phyloP scores from a whole-genome alignment of 92 coral and sea anemone genomes.

The Parazoanthus swiftii region DNA sequence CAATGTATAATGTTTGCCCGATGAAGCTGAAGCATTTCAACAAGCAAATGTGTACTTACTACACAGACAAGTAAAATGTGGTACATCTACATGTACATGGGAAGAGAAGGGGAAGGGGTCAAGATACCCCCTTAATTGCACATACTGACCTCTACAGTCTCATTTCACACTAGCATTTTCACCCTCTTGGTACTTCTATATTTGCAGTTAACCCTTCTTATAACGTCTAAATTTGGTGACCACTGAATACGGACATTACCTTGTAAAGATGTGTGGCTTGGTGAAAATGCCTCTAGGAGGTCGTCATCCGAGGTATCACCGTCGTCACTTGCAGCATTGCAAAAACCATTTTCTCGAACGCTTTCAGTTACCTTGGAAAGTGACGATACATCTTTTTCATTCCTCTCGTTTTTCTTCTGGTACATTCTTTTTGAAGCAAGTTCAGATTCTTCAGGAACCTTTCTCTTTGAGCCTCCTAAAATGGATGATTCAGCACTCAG shows the following conservation, averaged over 20 bases:
- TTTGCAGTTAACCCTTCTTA: not conserved
- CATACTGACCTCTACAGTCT: too few species aligned
- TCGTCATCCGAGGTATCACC: conserved; percentile 8
- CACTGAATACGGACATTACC: not conserved
- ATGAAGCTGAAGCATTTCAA: too few species aligned
- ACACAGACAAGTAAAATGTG: too few species aligned
- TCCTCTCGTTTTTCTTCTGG: not conserved
- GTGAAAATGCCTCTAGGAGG: conserved; percentile 6
- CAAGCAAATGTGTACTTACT: too few species aligned
- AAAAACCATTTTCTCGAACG: not conserved
- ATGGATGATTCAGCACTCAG: not conserved
- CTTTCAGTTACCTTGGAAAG: too few species aligned
- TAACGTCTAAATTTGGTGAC: not conserved
- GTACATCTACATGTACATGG: too few species aligned
- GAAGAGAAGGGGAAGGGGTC: too few species aligned
- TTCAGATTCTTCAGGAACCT: not conserved
- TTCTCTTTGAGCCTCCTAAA: not conserved
- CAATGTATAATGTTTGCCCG: too few species aligned
- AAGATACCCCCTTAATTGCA: too few species aligned
- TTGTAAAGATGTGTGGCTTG: not conserved
- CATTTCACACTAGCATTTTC: not conserved
- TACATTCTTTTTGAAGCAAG: not conserved
- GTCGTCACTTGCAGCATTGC: not conserved
- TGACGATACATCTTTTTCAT: not conserved
- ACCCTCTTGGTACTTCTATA: not conserved